Conservation (phyloP, 2,113 vertebrate species). For the Acanthochromis polyacanthus region DNA sequence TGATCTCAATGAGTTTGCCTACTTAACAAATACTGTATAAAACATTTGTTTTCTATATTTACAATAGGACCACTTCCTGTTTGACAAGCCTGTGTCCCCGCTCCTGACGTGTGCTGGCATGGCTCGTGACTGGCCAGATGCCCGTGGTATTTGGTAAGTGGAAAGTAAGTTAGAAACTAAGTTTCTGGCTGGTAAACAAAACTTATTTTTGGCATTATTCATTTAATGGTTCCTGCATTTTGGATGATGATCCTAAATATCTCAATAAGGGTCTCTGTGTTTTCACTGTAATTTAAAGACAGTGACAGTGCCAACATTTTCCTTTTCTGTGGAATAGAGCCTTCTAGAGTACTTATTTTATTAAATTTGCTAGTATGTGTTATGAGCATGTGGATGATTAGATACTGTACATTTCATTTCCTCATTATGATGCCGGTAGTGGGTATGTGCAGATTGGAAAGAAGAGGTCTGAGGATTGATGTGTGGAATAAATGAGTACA, state of each 20-base stretch:
- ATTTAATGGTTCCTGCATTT: not conserved
- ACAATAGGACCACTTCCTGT: conserved; percentile 85
- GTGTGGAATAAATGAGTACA: no score
- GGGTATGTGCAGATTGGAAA: no score
- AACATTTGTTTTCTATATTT: conserved; percentile 19
- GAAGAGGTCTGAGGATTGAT: no score
- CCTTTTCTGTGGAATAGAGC: no score
- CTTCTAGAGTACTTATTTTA: no score
- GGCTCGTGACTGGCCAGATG: conserved; percentile 87
- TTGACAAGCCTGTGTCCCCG: conserved; percentile 86
- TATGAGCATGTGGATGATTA: no score
- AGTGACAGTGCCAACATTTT: no score
- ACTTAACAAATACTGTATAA: conserved; percentile 4
- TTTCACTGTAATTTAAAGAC: not conserved
- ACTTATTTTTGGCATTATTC: not conserved
- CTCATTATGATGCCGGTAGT: no score
- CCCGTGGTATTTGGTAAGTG: conserved; percentile 85
- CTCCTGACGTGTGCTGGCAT: conserved; percentile 86
- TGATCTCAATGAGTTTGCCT: not conserved
- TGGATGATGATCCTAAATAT: not conserved
- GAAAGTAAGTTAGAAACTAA: not conserved
- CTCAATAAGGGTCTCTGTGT: not conserved
- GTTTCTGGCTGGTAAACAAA: not conserved
- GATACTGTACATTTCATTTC: no score
- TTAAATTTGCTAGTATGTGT: no score